Conservation (phyloP, 2,888 invertebrate species). For the Pemphredon lugubris region DNA sequence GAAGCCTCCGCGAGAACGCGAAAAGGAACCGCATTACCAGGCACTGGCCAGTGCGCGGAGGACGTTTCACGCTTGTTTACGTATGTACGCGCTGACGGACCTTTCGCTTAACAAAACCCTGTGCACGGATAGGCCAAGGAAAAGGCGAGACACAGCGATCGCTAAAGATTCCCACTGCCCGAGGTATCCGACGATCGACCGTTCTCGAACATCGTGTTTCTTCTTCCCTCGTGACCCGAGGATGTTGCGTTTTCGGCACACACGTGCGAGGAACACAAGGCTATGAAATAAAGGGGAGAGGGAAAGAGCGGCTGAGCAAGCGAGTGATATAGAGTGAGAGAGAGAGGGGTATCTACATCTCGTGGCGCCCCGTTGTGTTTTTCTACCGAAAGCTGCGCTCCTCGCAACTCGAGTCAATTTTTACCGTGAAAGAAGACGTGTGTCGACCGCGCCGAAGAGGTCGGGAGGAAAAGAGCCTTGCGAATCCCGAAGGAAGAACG, state of each 20-base stretch:
- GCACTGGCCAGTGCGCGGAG: no score
- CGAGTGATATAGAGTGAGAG: no score
- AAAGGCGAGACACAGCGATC: slow-evolving; percentile 13
- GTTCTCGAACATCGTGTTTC: slow-evolving; percentile 37
- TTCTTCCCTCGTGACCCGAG: slow-evolving; percentile 2
- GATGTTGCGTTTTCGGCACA: slow-evolving; percentile 39
- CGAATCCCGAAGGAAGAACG: no score
- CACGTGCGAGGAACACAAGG: slow-evolving; percentile 56
- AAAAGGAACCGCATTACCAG: no score
- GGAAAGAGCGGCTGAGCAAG: no score
- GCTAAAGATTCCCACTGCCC: background rate
- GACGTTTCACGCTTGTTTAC: slow-evolving; percentile 43
- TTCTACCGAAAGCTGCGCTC: slow-evolving; percentile 71
- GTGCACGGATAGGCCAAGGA: slow-evolving; percentile 12
- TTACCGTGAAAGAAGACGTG: slow-evolving; percentile 40
- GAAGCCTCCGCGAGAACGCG: slow-evolving; percentile 48
- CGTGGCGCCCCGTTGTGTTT: slow-evolving; percentile 78
- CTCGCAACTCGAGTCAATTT: slow-evolving; percentile 69
- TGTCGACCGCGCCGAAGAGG: background rate
- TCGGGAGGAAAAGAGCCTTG: no score
- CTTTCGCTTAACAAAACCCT: slow-evolving; percentile 39
- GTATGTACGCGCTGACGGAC: slow-evolving; percentile 11
- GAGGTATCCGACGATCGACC: slow-evolving; percentile 17
- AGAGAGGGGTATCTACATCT: slow-evolving; percentile 62
- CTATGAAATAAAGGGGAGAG: slow-evolving; percentile 45